Percentiles rank a stretch among this genome's conserved stretches.
Evolutionary conservation across 1,140 invertebrate genomes (phyloP).

Genomic region (Bombus pascuorum): DNA sequence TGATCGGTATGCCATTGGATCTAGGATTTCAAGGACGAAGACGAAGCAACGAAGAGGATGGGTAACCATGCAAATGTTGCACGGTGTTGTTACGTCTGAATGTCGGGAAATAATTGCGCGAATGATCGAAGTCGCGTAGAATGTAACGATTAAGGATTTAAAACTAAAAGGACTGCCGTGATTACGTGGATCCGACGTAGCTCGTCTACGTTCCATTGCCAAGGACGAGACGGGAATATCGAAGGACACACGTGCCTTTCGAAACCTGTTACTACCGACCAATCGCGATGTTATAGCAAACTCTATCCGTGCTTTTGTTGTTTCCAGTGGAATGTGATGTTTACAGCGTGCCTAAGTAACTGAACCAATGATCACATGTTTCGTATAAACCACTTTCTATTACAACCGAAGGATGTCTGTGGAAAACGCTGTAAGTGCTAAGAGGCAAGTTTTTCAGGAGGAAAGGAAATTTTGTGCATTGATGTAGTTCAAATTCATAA

Average conservation of each 20-base stretch:
- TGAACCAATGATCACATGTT: no score
- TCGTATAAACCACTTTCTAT: no score
- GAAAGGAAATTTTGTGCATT: no score
- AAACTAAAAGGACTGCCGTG: slow-evolving; percentile 49
- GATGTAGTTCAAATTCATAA: no score
- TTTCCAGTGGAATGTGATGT: background rate
- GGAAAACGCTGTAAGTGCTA: no score
- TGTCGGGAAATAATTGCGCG: slow-evolving; percentile 34
- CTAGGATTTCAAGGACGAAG: slow-evolving; percentile 22
- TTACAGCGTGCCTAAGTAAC: no score
- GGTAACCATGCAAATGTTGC: slow-evolving; percentile 7
- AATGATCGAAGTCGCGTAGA: slow-evolving; percentile 42
- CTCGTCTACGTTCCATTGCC: slow-evolving; percentile 55
- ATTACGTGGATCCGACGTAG: slow-evolving; percentile 27
- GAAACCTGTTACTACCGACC: slow-evolving; percentile 42
- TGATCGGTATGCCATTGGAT: slow-evolving; percentile 31
- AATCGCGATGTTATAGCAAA: slow-evolving; percentile 3
- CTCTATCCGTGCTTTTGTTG: background rate
- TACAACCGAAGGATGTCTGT: no score
- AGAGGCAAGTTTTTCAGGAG: no score
- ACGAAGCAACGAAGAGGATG: background rate
- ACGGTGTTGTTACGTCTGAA: slow-evolving; percentile 22
- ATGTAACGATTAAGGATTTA: slow-evolving; percentile 36
- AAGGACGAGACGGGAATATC: slow-evolving; percentile 48
- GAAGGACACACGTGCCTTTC: slow-evolving; percentile 58